A percentile compares a stretch with the other conserved stretches of the same genome.
Evolutionary conservation across 2,888 invertebrate species (phyloP).

Genomic region (Agrochola lota): DNA sequence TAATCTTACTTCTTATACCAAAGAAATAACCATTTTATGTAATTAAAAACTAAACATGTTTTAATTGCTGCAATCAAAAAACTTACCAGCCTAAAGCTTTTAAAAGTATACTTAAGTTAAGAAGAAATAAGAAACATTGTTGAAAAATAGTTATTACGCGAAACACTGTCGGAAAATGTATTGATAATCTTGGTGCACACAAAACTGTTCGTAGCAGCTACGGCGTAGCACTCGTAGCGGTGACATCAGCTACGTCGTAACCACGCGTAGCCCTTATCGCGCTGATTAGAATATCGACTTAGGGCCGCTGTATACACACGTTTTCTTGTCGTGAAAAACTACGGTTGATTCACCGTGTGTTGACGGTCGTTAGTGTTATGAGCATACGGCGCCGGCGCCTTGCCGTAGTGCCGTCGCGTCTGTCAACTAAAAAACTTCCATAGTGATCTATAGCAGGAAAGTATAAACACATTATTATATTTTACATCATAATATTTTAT

Average conservation of each 20-base stretch:
- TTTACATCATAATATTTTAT: no score
- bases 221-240: constrained; percentile 37
- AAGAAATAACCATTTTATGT: neutral
- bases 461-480: neutral
- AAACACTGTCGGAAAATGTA: neutral
- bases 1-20: neutral
- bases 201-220: constrained; percentile 23
- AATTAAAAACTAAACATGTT: neutral
- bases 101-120: neutral
- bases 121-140: neutral
- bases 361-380: neutral
- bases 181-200: neutral
- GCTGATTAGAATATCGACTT: neutral
- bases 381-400: no score
- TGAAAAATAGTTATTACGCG: neutral
- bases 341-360: neutral
- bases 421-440: neutral
- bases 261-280: neutral
- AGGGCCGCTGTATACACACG: no score
- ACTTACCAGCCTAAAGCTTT: neutral
- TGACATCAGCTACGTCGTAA: constrained; percentile 10
- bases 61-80: neutral
- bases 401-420: neutral
- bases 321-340: neutral
- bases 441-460: neutral